phyloP scores from a whole-genome alignment of 2,888 invertebrate species.

The Unio pictorum region DNA sequence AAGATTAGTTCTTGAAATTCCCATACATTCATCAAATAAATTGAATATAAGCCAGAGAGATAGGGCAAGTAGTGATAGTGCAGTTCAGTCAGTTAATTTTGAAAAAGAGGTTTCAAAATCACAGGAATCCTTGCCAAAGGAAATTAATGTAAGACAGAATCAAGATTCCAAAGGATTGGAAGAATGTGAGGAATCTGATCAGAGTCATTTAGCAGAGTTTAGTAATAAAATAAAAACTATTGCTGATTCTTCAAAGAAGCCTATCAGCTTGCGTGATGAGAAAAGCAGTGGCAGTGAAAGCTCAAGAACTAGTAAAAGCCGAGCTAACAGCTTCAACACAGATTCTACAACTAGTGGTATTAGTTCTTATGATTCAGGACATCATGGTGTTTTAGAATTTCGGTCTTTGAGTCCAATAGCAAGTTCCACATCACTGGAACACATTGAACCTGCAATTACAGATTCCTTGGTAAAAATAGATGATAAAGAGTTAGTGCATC shows the following conservation, averaged over 20 bases:
- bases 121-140: constrained; percentile 3
- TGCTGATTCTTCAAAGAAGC: constrained; percentile 15
- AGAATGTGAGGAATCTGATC: no score
- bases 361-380: constrained; percentile 84
- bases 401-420: constrained; percentile 86
- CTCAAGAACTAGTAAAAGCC: constrained; percentile 71
- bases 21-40: no score
- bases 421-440: constrained; percentile 78
- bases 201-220: no score
- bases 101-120: constrained; percentile 5
- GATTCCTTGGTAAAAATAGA: constrained; percentile 39
- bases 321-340: constrained; percentile 76
- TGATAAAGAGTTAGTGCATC: constrained; percentile 67
- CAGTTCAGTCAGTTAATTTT: no score
- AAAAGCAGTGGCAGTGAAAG: constrained; percentile 64
- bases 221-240: constrained; percentile 1
- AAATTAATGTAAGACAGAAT: constrained; percentile 4
- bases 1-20: no score
- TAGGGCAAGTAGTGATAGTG: no score
- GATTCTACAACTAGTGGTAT: constrained; percentile 86
- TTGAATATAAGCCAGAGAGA: no score
- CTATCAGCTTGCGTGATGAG: constrained; percentile 30
- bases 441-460: constrained; percentile 20
- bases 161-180: no score
- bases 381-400: constrained; percentile 34